These are phyloP conservation scores for Nesogale talazaci DNA, from an alignment of 2,113 vertebrate genomes.

Conservation along the genomic window DNA sequence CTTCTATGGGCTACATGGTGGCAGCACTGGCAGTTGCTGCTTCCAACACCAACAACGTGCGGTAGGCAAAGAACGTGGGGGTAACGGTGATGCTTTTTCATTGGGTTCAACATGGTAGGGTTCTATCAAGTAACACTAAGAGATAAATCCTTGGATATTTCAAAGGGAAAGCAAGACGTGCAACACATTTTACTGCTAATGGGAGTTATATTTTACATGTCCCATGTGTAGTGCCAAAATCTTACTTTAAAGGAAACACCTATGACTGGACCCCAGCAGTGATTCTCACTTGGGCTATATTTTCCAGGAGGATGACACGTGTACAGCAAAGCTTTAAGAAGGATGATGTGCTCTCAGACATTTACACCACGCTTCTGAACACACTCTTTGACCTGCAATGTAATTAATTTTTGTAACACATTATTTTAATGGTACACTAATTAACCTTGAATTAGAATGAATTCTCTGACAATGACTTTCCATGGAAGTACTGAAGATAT, in stretches of 20 bases:
- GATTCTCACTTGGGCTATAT: conserved; percentile 47
- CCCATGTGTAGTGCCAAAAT: conserved; percentile 72
- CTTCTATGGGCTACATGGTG: no score
- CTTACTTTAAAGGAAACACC: conserved; percentile 80
- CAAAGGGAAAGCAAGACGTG: conserved; percentile 73
- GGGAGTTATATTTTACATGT: conserved; percentile 80
- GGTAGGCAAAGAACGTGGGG: no score
- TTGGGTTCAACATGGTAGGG: conserved; percentile 56
- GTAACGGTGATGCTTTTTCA: no score
- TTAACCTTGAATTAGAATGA: conserved; percentile 87
- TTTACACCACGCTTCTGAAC: conserved; percentile 76
- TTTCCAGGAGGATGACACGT: conserved; percentile 53
- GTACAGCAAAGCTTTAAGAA: conserved; percentile 69
- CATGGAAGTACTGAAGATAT: conserved; percentile 74
- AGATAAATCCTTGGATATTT: conserved; percentile 78
- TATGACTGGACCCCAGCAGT: conserved; percentile 65
- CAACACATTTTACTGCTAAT: conserved; percentile 81
- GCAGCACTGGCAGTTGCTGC: no score
- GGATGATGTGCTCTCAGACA: conserved; percentile 70
- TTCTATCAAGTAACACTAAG: conserved; percentile 60
- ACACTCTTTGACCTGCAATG: conserved; percentile 81
- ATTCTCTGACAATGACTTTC: conserved; percentile 85
- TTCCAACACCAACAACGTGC: no score
- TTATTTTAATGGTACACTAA: conserved; percentile 88
- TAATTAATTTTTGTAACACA: conserved; percentile 87